Base-by-base conservation (phyloP, 2,888 invertebrate genomes). In the Campoplex nolae region DNA sequence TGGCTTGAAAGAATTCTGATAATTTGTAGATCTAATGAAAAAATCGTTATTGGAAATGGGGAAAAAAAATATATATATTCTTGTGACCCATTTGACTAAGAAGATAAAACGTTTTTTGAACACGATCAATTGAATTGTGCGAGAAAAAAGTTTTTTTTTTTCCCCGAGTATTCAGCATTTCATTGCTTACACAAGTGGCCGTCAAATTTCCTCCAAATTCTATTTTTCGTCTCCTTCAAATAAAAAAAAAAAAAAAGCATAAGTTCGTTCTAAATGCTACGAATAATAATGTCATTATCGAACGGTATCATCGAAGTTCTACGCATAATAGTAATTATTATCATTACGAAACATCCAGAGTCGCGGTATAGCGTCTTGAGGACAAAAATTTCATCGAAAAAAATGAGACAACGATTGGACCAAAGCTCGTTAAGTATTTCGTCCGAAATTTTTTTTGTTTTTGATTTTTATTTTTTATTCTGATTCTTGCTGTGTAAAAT, bases 161-260 rank as follows among this genome's bases (percentile, higher is more conserved):
- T 38, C 1, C 38, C 38, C 3, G 28, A 38, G 38, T 38, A 65
- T 67, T 38, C 67, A 35, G 4, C 38, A 18, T 38, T 35, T n/a
- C 67, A 23, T 68, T 28, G 38, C 42, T 68, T 38, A 68, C 38
- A 62, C 68, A 68, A 68, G 42, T 42, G 68, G 38, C 32, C 38
- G 38, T 38, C 38, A 35, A 58, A 38, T 67, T 16, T 38, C 16
- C 13, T 67, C 68, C n/a, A 68, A 11, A 0, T 56, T 38, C 38
- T 38, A 70, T 70, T 58, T 32, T 28, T 13, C 2, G 18, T 51
- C 18, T 4, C 3, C 2, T 51, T 51, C 6, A n/a, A n/a, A 7
- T n/a, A 4, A 23, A 23, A 7, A 7, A 4, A 7, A 7, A 4
- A 18, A 51, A 18, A 51, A 51, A 1, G 18, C 7, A 51, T 7